Evolutionary conservation across 2,888 invertebrate species (phyloP).

Genomic region (Nasonovia ribisnigri): DNA sequence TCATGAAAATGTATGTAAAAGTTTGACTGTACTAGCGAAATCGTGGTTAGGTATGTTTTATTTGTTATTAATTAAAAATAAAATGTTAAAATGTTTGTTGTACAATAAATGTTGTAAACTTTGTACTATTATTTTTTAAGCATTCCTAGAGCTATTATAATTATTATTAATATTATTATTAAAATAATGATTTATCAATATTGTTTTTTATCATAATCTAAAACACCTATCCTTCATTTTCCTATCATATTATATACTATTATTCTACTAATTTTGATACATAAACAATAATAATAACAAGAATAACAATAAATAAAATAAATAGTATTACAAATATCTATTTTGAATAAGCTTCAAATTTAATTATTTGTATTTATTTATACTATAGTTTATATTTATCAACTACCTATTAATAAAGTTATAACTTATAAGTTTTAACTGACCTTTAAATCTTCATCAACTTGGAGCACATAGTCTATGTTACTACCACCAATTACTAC

Average conservation of each 20-base stretch:
- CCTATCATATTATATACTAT: background rate
- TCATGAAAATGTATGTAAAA: constrained; percentile 62
- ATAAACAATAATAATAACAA: background rate
- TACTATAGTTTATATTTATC: background rate
- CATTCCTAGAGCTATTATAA: constrained; percentile 58
- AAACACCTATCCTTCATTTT: background rate
- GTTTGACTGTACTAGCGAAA: constrained; percentile 53
- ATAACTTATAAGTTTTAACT: constrained; percentile 69
- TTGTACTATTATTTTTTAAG: constrained; percentile 63
- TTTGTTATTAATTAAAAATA: constrained; percentile 57
- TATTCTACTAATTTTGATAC: background rate
- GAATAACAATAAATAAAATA: too few relatives aligned
- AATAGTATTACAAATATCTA: background rate
- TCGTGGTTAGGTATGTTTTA: constrained; percentile 55
- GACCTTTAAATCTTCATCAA: constrained; percentile 79
- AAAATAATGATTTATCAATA: constrained; percentile 51
- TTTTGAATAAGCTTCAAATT: background rate
- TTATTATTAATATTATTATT: constrained; percentile 62
- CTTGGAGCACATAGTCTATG: constrained; percentile 79
- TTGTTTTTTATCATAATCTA: constrained; percentile 20
- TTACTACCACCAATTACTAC: constrained; percentile 83
- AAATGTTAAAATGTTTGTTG: constrained; percentile 62
- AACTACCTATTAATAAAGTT: background rate
- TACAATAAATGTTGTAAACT: constrained; percentile 59
- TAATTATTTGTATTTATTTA: background rate